Percentiles rank a stretch among this genome's conserved stretches.
phyloP scores from a whole-genome alignment of 1,140 invertebrate species.

The Propsilocerus akamusi region DNA sequence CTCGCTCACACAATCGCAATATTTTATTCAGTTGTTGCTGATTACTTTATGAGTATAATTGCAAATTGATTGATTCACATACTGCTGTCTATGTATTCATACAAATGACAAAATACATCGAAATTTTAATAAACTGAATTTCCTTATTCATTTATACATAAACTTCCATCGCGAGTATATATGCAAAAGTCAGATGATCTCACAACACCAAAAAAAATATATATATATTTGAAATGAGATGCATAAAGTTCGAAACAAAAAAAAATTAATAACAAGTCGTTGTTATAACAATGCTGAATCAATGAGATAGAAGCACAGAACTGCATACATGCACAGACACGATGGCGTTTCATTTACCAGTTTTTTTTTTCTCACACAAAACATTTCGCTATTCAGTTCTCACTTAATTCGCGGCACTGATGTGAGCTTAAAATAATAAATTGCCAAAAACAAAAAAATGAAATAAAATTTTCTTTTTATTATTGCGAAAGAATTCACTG shows the following conservation, averaged over 20 bases:
- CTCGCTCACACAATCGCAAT: no score
- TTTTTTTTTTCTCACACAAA: neutral
- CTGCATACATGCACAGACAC: neutral
- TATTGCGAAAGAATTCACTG: neutral
- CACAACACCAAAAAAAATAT: neutral
- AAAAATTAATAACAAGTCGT: neutral
- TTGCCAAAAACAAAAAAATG: neutral
- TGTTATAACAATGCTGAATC: neutral
- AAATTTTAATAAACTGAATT: no score
- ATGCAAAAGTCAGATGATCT: neutral
- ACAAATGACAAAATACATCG: no score
- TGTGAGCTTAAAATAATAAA: neutral
- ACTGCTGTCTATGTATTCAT: no score
- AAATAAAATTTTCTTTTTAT: neutral
- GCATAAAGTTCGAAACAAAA: neutral
- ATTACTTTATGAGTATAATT: no score
- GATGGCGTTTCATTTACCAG: slow-evolving; percentile 1
- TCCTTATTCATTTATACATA: neutral
- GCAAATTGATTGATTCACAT: no score
- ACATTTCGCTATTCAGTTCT: neutral
- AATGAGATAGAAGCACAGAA: neutral
- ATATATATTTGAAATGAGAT: neutral
- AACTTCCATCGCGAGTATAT: neutral
- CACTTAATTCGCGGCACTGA: neutral
- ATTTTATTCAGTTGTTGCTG: no score